Conservation (phyloP, 2,888 invertebrate species). For the Emmelina monodactyla region DNA sequence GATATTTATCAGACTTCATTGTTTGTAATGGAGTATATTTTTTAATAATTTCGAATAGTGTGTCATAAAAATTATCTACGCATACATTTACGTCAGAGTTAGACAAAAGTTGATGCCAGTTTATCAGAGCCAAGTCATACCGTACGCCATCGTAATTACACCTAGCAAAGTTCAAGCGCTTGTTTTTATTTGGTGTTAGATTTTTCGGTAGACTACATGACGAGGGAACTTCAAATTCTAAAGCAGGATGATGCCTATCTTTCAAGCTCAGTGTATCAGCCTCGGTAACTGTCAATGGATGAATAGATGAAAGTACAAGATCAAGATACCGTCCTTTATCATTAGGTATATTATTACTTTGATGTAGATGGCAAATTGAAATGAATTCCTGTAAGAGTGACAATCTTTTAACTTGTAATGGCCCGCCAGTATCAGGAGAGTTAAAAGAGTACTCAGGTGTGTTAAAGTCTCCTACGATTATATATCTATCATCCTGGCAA, state of each 20-base stretch:
- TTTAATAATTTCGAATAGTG: slow-evolving; percentile 1
- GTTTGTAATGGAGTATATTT: neutral
- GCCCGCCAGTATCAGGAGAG: neutral
- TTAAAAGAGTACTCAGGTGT: neutral
- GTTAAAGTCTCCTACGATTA: neutral
- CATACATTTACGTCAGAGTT: neutral
- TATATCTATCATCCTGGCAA: neutral
- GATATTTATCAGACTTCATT: neutral
- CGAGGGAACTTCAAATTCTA: neutral
- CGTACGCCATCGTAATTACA: neutral
- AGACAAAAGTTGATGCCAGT: slow-evolving; percentile 1
- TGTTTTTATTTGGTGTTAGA: neutral
- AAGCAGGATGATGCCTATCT: slow-evolving; percentile 1
- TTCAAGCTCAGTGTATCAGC: neutral
- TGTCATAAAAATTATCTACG: neutral
- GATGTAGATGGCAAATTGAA: neutral
- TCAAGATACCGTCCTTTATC: neutral
- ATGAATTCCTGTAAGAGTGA: neutral
- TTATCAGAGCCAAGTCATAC: neutral
- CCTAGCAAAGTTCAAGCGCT: neutral
- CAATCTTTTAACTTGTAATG: neutral
- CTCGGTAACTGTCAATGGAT: neutral
- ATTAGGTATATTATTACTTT: neutral
- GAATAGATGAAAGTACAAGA: neutral
- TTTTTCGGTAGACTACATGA: neutral